phyloP scores from a whole-genome alignment of 2,888 invertebrate genomes.

The Latrodectus elegans region DNA sequence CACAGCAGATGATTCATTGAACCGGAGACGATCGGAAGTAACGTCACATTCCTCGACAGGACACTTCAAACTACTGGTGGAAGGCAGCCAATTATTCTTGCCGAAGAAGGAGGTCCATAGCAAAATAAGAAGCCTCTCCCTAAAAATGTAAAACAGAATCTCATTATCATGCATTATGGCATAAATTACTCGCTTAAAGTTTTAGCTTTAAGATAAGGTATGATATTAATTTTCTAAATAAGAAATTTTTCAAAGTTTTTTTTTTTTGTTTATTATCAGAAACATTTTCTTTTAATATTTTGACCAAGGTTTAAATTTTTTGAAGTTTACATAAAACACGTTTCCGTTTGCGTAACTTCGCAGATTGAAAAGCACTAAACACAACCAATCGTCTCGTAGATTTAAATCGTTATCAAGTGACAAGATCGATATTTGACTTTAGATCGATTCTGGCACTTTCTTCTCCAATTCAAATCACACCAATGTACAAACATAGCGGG shows the following conservation, averaged over 20 bases:
- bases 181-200: too few species aligned
- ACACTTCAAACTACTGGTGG: constrained; percentile 9
- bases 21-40: constrained; percentile 28
- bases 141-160: constrained; percentile 12
- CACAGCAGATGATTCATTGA: constrained; percentile 23
- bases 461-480: too few species aligned
- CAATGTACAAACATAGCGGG: too few species aligned
- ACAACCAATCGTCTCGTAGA: too few species aligned
- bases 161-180: background rate
- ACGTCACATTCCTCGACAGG: constrained; percentile 38
- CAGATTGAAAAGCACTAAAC: too few species aligned
- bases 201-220: too few species aligned
- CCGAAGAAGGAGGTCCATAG: constrained; percentile 43
- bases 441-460: too few species aligned
- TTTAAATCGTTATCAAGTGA: too few species aligned
- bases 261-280: background rate
- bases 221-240: too few species aligned
- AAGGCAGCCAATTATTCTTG: constrained; percentile 39
- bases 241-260: background rate
- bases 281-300: background rate
- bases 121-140: constrained; percentile 22
- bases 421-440: too few species aligned
- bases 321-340: background rate
- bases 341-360: background rate
- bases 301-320: background rate